Evolutionary conservation across 2,888 invertebrate species (phyloP).

Genomic region (Sisyra terminalis): DNA sequence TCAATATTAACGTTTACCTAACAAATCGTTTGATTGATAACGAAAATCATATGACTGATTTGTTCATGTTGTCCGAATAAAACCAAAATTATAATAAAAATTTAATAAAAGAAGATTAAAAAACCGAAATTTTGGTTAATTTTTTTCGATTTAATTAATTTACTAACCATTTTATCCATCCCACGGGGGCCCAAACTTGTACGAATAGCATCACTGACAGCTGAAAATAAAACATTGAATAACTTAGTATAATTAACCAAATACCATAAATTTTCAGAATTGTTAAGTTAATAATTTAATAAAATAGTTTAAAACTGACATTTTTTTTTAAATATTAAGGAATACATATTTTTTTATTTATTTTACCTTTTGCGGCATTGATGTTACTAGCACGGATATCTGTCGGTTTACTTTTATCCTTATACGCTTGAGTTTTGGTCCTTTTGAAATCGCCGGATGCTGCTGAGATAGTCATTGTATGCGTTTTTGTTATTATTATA

Average conservation of each 20-base stretch:
- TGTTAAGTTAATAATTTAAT: background rate
- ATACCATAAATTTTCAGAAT: background rate
- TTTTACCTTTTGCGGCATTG: conserved; percentile 88
- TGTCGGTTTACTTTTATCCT: conserved; percentile 85
- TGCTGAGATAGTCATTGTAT: conserved; percentile 27
- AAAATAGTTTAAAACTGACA: conserved; percentile 8
- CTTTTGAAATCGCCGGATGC: conserved; percentile 29
- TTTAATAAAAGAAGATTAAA: too few relatives aligned
- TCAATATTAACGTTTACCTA: too few relatives aligned
- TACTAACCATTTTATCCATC: conserved; percentile 96
- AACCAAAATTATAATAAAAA: too few relatives aligned
- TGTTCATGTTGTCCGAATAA: too few relatives aligned
- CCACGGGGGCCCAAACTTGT: conserved; percentile 97
- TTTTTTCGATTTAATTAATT: conserved; percentile 2
- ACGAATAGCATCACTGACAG: conserved; percentile 96
- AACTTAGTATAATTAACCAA: background rate
- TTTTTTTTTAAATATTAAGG: too few relatives aligned
- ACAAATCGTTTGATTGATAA: too few relatives aligned
- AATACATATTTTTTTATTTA: too few relatives aligned
- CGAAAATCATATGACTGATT: too few relatives aligned
- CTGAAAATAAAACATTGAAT: conserved; percentile 34
- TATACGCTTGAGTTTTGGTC: conserved; percentile 43
- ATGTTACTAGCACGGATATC: conserved; percentile 94
- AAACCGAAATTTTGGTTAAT: conserved; percentile 1
- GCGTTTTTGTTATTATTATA: too few relatives aligned